These are phyloP conservation scores for Sminthurinus signatus DNA, from an alignment of 1,140 invertebrate species.

Conservation along the genomic window DNA sequence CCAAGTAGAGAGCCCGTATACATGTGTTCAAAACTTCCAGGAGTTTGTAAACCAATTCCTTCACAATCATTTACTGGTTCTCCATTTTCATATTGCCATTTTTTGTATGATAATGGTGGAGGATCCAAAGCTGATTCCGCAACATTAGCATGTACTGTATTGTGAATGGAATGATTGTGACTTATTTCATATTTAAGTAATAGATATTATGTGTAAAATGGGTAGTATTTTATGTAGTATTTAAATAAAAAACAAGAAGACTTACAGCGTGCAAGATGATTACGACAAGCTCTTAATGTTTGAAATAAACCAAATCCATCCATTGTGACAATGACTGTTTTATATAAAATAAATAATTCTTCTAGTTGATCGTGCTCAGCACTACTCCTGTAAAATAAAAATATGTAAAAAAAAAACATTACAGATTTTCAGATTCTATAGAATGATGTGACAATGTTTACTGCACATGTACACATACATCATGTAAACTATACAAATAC, in stretches of 20 bases:
- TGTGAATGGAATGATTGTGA: too few relatives aligned
- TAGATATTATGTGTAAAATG: background rate
- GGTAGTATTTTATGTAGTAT: too few relatives aligned
- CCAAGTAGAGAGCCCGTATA: constrained; percentile 69
- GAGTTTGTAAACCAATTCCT: constrained; percentile 65
- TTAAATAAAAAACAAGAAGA: too few relatives aligned
- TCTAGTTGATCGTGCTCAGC: constrained; percentile 59
- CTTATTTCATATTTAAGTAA: background rate
- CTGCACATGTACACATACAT: too few relatives aligned
- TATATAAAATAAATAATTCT: constrained; percentile 76
- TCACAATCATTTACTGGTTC: constrained; percentile 67
- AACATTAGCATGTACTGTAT: constrained; percentile 64
- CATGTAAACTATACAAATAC: too few relatives aligned
- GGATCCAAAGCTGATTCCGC: constrained; percentile 54
- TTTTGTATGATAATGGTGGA: constrained; percentile 62
- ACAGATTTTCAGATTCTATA: too few relatives aligned
- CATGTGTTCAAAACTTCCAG: constrained; percentile 79
- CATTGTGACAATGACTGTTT: constrained; percentile 66
- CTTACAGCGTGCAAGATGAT: constrained; percentile 70
- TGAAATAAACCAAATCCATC: constrained; percentile 77
- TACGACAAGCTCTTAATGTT: constrained; percentile 67
- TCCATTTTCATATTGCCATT: constrained; percentile 77
- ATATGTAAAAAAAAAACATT: too few relatives aligned
- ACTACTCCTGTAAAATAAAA: too few relatives aligned
- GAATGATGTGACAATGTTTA: too few relatives aligned